A percentile compares a stretch with the other conserved stretches of the same genome.
phyloP scores from a whole-genome alignment of 30 jellyfish, hydroid and myxozoan genomes.

The Pelagia noctiluca region DNA sequence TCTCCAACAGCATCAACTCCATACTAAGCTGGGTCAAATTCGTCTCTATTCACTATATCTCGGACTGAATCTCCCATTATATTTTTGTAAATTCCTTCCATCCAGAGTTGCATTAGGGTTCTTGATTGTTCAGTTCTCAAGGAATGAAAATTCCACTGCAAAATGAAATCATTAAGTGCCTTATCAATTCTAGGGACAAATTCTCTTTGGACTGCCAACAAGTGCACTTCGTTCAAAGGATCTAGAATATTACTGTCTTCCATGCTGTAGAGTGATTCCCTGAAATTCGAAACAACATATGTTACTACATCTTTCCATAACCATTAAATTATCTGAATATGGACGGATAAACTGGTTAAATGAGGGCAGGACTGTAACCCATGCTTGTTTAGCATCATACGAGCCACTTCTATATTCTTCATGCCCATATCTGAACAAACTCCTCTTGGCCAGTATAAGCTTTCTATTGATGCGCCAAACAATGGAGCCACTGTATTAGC shows the following conservation, averaged over 20 bases:
- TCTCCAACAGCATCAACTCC: constrained; percentile 32
- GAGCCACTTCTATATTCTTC: constrained; percentile 28
- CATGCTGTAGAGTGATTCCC: background rate
- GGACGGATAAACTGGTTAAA: constrained; percentile 18
- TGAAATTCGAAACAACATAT: background rate
- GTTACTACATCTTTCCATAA: constrained; percentile 9
- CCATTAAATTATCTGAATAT: constrained; percentile 39
- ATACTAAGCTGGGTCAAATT: constrained; percentile 24
- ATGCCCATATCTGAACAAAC: constrained; percentile 8
- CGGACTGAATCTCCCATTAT: too few relatives aligned
- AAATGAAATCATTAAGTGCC: constrained; percentile 6
- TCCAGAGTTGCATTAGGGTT: constrained; percentile 12
- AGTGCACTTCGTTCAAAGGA: constrained; percentile 21
- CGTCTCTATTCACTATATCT: background rate
- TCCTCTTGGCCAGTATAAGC: constrained; percentile 14
- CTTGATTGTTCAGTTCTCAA: constrained; percentile 35
- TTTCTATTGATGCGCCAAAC: constrained; percentile 13
- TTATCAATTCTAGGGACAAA: constrained; percentile 14
- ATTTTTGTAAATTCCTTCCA: background rate
- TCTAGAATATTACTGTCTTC: constrained; percentile 4
- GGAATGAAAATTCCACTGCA: constrained; percentile 52
- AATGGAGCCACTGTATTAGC: constrained; percentile 17
- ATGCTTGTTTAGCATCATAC: background rate
- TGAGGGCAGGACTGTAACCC: background rate
- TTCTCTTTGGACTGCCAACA: constrained; percentile 8